A percentile compares a stretch with the other conserved stretches of the same genome.
These are phyloP conservation scores for Cremastobaeus sp. DNA, from an alignment of 2,888 invertebrate genomes.

Conservation along the genomic window DNA sequence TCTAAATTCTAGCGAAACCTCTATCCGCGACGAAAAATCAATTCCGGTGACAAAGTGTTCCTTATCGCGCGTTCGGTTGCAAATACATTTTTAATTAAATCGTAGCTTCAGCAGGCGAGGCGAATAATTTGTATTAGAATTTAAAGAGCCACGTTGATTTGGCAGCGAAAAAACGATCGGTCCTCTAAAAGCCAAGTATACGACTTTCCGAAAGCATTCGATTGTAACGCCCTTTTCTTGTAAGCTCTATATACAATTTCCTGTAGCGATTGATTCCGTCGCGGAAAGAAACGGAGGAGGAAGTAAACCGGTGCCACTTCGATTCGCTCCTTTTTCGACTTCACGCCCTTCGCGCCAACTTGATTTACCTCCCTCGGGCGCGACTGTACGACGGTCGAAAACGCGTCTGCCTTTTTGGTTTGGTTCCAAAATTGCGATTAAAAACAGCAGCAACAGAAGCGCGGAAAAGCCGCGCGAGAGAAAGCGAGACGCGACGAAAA, in stretches of 20 bases:
- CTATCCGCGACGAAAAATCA: not conserved
- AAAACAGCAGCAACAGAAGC: slow-evolving; percentile 10
- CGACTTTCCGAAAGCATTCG: slow-evolving; percentile 60
- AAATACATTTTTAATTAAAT: slow-evolving; percentile 35
- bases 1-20: not conserved
- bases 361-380: slow-evolving; percentile 43
- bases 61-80: not conserved
- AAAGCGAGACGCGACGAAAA: slow-evolving; percentile 23
- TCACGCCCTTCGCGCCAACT: slow-evolving; percentile 58
- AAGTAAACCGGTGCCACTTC: slow-evolving; percentile 52
- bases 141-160: slow-evolving; percentile 53
- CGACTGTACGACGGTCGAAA: slow-evolving; percentile 41
- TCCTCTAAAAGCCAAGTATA: slow-evolving; percentile 51
- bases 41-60: not conserved
- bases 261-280: slow-evolving; percentile 56
- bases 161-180: slow-evolving; percentile 43
- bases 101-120: slow-evolving; percentile 39
- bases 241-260: slow-evolving; percentile 60
- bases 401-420: slow-evolving; percentile 3
- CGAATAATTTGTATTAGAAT: slow-evolving; percentile 57
- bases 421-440: slow-evolving; percentile 30
- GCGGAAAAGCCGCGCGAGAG: not conserved
- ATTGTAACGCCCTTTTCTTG: slow-evolving; percentile 60
- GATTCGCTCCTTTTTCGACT: slow-evolving; percentile 62
- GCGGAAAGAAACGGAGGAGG: slow-evolving; percentile 47